Evolutionary conservation across 2,888 invertebrate genomes (phyloP).

Genomic region (Phasia obesa): DNA sequence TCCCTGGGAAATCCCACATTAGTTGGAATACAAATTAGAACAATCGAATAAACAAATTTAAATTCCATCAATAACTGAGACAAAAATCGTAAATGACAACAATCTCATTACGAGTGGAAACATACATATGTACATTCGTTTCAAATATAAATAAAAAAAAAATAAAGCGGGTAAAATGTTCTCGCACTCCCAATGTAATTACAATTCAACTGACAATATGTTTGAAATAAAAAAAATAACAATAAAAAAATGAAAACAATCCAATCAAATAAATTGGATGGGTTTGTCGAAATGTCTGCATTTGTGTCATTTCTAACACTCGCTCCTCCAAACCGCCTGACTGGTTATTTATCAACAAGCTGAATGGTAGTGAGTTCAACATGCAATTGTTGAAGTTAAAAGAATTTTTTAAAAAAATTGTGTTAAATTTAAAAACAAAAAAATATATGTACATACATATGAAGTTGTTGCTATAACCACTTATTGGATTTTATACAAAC

Average conservation of each 20-base stretch:
- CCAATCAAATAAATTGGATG: conserved; percentile 66
- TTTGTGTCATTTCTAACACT: conserved; percentile 37
- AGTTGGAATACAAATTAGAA: conserved; percentile 26
- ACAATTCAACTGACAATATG: conserved; percentile 35
- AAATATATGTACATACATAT: background rate
- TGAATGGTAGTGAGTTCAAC: background rate
- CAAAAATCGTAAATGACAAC: conserved; percentile 34
- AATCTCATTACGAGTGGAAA: conserved; percentile 36
- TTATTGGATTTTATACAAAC: conserved; percentile 39
- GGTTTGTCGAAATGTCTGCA: conserved; percentile 60
- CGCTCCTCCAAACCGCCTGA: background rate
- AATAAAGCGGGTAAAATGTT: conserved; percentile 21
- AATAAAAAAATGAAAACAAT: conserved; percentile 12
- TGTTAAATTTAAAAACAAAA: conserved; percentile 27
- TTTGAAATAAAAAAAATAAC: background rate
- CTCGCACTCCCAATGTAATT: conserved; percentile 33
- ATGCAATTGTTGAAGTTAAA: conserved; percentile 37
- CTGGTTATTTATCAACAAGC: conserved; percentile 29
- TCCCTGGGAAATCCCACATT: conserved; percentile 52
- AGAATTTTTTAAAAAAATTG: conserved; percentile 49
- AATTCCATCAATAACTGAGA: conserved; percentile 10
- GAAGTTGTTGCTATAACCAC: conserved; percentile 6
- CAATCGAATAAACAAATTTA: conserved; percentile 19
- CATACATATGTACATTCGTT: background rate
- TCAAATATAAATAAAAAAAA: conserved; percentile 21